phyloP scores from a whole-genome alignment of 2,113 vertebrate species.

The Globicephala melas region DNA sequence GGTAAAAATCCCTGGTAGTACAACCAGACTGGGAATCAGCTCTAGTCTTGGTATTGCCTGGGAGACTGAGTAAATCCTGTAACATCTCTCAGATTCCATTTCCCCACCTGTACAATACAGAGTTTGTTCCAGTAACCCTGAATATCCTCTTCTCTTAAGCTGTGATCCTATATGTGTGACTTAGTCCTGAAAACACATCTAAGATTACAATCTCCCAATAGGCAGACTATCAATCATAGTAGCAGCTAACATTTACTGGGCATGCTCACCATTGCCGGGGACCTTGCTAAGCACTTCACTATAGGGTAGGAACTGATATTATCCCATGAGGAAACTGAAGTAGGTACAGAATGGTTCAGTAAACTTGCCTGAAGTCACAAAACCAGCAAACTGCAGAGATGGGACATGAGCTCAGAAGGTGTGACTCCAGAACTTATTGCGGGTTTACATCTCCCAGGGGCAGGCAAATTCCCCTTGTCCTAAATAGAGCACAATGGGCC shows the following conservation, averaged over 20 bases:
- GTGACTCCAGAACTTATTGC: background rate
- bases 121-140: background rate
- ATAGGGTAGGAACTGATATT: background rate
- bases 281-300: background rate
- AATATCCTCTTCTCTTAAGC: background rate
- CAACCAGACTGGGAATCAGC: background rate
- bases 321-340: background rate
- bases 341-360: background rate
- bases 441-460: accelerated
- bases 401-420: background rate
- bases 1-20: background rate
- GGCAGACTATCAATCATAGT: background rate
- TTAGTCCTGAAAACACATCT: background rate
- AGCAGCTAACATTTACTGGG: background rate
- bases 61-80: background rate
- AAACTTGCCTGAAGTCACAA: background rate
- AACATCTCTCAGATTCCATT: background rate
- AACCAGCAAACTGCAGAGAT: background rate
- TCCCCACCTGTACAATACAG: background rate
- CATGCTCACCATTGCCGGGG: background rate
- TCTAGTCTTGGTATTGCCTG: background rate
- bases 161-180: background rate
- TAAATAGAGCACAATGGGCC: background rate
- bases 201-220: background rate
- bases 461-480: background rate